Percentiles rank a stretch among this genome's conserved stretches.
These are phyloP conservation scores for Melolontha melolontha DNA, from an alignment of 2,888 invertebrate genomes.

Conservation along the genomic window DNA sequence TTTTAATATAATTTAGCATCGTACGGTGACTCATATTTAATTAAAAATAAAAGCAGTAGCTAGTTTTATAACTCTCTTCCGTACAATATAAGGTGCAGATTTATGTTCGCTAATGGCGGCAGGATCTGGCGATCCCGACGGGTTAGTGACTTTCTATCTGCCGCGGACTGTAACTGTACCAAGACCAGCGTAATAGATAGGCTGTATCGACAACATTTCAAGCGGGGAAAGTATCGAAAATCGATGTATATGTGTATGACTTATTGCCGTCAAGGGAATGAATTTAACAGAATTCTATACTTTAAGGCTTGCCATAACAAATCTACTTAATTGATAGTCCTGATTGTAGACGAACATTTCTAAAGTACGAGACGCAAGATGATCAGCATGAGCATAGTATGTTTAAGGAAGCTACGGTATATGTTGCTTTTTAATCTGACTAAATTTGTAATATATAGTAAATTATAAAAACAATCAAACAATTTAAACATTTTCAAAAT, in stretches of 20 bases:
- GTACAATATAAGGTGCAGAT: constrained; percentile 22
- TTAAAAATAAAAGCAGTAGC: constrained; percentile 11
- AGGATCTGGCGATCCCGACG: constrained; percentile 10
- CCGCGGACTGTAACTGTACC: constrained; percentile 7
- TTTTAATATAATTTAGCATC: constrained; percentile 11
- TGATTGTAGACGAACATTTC: too few relatives aligned
- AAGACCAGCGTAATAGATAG: neutral
- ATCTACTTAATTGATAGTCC: too few relatives aligned
- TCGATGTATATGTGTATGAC: constrained; percentile 2
- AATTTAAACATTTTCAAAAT: too few relatives aligned
- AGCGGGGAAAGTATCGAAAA: neutral
- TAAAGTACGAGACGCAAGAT: too few relatives aligned
- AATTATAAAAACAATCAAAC: too few relatives aligned
- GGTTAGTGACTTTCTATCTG: constrained; percentile 21
- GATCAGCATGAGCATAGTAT: too few relatives aligned
- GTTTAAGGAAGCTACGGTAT: too few relatives aligned
- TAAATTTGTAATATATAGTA: too few relatives aligned
- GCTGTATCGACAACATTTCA: neutral
- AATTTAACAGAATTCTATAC: too few relatives aligned
- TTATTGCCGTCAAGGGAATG: constrained; percentile 1
- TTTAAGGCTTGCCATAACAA: too few relatives aligned
- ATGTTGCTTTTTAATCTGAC: too few relatives aligned
- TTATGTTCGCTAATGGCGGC: constrained; percentile 18
- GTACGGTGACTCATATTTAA: constrained; percentile 27
- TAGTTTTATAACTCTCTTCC: constrained; percentile 25